These are phyloP conservation scores for Porphyrio hochstetteri DNA, from an alignment of 2,113 vertebrate species.

Conservation along the genomic window DNA sequence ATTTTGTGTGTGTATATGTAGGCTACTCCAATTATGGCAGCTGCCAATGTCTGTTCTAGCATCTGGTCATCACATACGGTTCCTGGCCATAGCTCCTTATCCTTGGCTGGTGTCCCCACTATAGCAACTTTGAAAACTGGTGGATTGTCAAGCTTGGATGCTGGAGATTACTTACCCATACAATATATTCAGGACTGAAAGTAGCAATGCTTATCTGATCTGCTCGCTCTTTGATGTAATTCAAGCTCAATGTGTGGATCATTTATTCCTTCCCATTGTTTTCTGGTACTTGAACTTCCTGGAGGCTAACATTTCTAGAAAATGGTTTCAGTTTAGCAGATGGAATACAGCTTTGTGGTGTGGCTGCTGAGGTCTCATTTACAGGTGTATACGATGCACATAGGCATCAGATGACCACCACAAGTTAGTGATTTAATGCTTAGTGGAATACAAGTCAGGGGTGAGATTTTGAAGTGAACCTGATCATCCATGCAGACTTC, in stretches of 20 bases:
- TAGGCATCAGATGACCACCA: neutral
- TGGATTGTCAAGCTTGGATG: neutral
- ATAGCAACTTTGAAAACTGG: neutral
- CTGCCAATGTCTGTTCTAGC: neutral
- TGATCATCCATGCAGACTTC: neutral
- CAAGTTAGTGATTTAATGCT: neutral
- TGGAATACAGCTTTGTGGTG: neutral
- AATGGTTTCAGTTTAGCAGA: rapidly evolving
- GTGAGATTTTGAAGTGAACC: neutral
- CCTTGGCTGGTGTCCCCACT: neutral
- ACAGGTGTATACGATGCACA: neutral
- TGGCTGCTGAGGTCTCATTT: neutral
- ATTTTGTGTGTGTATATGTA: neutral
- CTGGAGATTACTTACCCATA: neutral
- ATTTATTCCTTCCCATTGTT: neutral
- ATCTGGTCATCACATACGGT: neutral
- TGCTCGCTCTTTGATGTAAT: neutral
- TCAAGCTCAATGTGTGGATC: rapidly evolving
- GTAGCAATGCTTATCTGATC: neutral
- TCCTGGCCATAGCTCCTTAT: neutral
- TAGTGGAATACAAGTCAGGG: neutral
- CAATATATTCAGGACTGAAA: neutral
- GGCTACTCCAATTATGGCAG: neutral
- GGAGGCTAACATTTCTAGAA: neutral
- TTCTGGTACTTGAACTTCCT: neutral